These are phyloP conservation scores for Catocala nupta DNA, from an alignment of 2,888 invertebrate species.

Conservation along the genomic window DNA sequence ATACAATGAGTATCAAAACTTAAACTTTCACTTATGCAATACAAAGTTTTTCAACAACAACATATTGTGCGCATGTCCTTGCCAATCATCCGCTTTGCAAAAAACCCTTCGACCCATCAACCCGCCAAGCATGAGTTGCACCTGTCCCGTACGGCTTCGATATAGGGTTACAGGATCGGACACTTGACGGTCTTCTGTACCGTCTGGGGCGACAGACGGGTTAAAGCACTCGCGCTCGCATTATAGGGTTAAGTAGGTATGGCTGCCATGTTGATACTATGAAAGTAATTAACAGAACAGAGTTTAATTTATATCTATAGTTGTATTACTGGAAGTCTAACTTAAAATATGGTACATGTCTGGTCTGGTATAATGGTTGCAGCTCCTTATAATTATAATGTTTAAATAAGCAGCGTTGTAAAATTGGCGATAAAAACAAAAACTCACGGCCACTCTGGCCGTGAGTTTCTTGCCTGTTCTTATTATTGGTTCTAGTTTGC, in stretches of 20 bases:
- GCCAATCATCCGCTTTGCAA: conserved; percentile 28
- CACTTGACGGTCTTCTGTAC: conserved; percentile 50
- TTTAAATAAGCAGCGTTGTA: no score
- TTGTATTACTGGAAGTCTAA: no score
- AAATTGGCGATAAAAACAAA: no score
- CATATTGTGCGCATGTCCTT: conserved; percentile 21
- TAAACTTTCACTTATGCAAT: background rate
- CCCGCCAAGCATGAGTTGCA: conserved; percentile 44
- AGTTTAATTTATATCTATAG: no score
- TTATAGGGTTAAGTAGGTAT: conserved; percentile 20
- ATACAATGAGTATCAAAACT: background rate
- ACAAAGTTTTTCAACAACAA: background rate
- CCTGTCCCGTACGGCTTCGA: conserved; percentile 52
- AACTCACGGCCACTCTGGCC: no score
- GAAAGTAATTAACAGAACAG: background rate
- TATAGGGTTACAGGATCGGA: conserved; percentile 49
- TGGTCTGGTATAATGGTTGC: no score
- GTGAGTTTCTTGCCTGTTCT: no score
- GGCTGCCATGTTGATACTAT: conserved; percentile 1
- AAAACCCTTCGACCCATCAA: conserved; percentile 29
- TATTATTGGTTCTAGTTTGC: no score
- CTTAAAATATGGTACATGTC: no score
- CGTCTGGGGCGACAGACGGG: conserved; percentile 48
- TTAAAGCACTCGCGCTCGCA: conserved; percentile 13
- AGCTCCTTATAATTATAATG: no score